Evolutionary conservation across 2,888 invertebrate species (phyloP), one percentile per base, ranked within the genome.

Genomic region (Temnothorax rugatulus): DNA sequence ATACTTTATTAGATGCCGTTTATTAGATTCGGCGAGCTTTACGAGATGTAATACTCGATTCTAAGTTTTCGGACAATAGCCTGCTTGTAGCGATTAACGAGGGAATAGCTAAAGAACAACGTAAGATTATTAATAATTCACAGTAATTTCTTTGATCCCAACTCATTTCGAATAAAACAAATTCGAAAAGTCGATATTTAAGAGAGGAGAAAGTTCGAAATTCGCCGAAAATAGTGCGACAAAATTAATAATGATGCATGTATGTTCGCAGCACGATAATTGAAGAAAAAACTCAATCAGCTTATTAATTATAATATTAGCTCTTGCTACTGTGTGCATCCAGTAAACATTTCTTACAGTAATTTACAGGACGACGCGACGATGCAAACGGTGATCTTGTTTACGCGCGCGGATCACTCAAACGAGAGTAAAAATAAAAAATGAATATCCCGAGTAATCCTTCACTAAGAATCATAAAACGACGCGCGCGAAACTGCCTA

Each of bases 1-100:
- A 84, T 87, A 84, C 88, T 87, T 90, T 85, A 85, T 90, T 90
- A 90, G 68, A 66, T 59, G 84, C 71, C 50, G 69, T 73, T 54
- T 54, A 54, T 54, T 54, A 54, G 52, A 54, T 54, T 61, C 75
- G 83, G 63, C 68, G 71, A 64, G 71, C 63, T 86, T 86, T 77
- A 88, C 25, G 71, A 59, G 77, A 75, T 81, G 82, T 81, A 86
- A 90, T 83, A 85, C 84, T 84, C 47, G 52, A 83, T 88, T 82
- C 83, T 81, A 87, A 87, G 81, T 82, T 88, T 86, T 84, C 75
- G 76, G 63, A 68, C 38, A 34, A 74, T 44, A 71, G 83, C 61
- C 75, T 81, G 83, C 82, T 88, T 83, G 83, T 63, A 63, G 41
- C 74, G 25, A 68, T 68, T 68, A 68, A 29, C 18, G 9, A 50